Evolutionary conservation across 2,888 invertebrate species (phyloP), one percentile per base, ranked within the genome.

Genomic region (Drosophila prolongata): DNA sequence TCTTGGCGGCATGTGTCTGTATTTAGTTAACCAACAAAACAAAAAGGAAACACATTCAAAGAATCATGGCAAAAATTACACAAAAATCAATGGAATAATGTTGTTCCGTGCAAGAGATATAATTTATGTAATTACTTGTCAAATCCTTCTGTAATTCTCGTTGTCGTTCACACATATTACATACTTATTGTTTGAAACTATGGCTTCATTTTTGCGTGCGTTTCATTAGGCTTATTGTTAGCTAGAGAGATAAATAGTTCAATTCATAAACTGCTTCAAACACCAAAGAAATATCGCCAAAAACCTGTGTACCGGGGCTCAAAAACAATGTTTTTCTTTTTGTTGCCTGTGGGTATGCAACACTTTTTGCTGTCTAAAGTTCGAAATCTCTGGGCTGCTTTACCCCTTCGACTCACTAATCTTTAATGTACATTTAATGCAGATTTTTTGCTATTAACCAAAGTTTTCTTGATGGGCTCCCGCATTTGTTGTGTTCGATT

Each of bases 1-100:
- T 95, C 95, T 95, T 95, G 95, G 95, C 94, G 95, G 95, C 95
- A 95, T 95, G 95, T 94, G 94, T 92, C 90, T 90, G 89, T 85
- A 84, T 89, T 90, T 89, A 79, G 65, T 72, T 72, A 49, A 56
- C 67, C 68, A 76, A 53, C 53, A 59, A 49, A 77, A 66, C 60
- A 49, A 57, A 47, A 61, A 58, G 71, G 57, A 75, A 79, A 74
- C 60, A 68, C 70, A 72, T 64, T 47, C 40, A 57, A 74, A 66
- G 64, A 70, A 14, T 54, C 55, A 61, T 60, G 69, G 53, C 50
- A 55, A 52, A 65, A 65, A 67, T 57, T 47, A 52, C 52, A 53
- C 55, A 40, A 57, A 44, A 56, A 46, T 14, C 44, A 16, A 30
- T 14, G 42, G 42, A 49, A 16, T 10, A 11, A 67, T 42, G 14